A percentile compares a stretch with the other conserved stretches of the same genome.
Conservation (phyloP, 2,113 vertebrate genomes). For the Proteles cristata region DNA sequence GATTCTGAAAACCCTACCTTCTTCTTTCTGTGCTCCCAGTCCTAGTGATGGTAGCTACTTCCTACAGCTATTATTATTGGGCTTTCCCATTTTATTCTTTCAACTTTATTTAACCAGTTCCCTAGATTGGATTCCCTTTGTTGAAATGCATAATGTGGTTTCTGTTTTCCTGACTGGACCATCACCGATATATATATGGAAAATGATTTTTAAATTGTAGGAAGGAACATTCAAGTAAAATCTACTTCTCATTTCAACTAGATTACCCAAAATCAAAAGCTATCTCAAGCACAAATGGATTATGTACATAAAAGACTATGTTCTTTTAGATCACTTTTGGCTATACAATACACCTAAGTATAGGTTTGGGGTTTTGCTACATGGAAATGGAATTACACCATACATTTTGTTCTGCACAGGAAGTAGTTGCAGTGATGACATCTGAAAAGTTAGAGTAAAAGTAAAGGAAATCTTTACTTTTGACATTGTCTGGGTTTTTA, state of each 20-base stretch:
- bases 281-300: background rate
- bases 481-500: background rate
- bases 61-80: background rate
- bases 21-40: background rate
- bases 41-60: background rate
- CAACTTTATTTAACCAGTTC: background rate
- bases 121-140: background rate
- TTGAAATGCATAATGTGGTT: background rate
- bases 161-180: background rate
- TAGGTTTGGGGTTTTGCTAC: background rate
- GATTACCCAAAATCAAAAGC: background rate
- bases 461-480: background rate
- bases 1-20: background rate
- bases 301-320: background rate
- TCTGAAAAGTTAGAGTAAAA: background rate
- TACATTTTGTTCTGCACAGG: background rate
- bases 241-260: background rate
- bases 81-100: background rate
- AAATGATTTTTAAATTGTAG: background rate
- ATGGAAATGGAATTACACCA: background rate
- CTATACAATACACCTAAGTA: background rate
- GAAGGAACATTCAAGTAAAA: background rate
- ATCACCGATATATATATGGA: background rate
- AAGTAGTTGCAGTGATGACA: background rate
- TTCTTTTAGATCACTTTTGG: background rate